Evolutionary conservation across 2,113 vertebrate species (phyloP).

Genomic region (Erinaceus europaeus): DNA sequence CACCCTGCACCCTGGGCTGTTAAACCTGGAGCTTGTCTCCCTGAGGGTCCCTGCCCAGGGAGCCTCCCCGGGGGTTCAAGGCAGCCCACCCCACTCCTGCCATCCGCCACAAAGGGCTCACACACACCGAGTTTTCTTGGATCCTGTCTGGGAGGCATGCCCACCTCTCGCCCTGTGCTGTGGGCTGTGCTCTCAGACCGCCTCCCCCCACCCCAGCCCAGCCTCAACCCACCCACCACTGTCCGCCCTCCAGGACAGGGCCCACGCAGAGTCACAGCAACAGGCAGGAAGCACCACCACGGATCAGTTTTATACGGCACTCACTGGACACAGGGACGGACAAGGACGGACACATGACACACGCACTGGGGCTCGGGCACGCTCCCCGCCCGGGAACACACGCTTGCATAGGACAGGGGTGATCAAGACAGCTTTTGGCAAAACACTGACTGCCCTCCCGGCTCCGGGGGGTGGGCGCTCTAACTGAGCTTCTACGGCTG

Average conservation of each 20-base stretch:
- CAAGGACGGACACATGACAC: slow-evolving; percentile 69
- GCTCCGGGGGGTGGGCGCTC: slow-evolving; percentile 59
- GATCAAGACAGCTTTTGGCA: slow-evolving; percentile 76
- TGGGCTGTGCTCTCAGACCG: too few species aligned
- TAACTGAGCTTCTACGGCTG: slow-evolving; percentile 70
- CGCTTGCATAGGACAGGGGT: slow-evolving; percentile 75
- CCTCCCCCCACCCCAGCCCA: too few species aligned
- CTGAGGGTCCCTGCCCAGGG: too few species aligned
- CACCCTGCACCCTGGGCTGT: too few species aligned
- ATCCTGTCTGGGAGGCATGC: background rate
- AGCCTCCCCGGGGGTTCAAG: too few species aligned
- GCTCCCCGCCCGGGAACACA: slow-evolving; percentile 71
- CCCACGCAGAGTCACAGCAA: slow-evolving; percentile 60
- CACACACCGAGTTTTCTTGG: background rate
- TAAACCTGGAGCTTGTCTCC: too few species aligned
- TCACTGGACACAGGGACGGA: slow-evolving; percentile 72
- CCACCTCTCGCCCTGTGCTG: too few species aligned
- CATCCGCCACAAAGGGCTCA: background rate
- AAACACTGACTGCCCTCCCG: slow-evolving; percentile 71
- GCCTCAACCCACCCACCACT: too few species aligned
- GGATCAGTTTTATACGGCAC: slow-evolving; percentile 74
- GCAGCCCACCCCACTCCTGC: background rate
- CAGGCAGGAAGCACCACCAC: slow-evolving; percentile 72
- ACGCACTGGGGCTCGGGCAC: slow-evolving; percentile 70
- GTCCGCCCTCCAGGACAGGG: slow-evolving; percentile 34